Percentiles rank a stretch among this genome's conserved stretches.
Evolutionary conservation across 2,113 vertebrate species (phyloP).

Genomic region (Microcebus murinus): DNA sequence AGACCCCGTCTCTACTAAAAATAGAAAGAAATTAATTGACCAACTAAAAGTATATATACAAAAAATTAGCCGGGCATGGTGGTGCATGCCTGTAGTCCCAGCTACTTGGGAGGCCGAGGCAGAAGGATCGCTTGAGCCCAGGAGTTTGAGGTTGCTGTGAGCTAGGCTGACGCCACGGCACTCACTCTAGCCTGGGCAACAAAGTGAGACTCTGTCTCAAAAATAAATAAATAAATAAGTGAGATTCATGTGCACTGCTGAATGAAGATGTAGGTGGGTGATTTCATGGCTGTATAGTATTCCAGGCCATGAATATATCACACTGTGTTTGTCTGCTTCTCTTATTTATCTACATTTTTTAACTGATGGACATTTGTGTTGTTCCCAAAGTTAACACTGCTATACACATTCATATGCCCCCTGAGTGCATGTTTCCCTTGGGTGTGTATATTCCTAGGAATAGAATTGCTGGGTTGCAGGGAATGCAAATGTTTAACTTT

Average conservation of each 20-base stretch:
- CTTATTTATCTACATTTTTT: not conserved
- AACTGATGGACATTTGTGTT: not conserved
- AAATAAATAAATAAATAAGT: not conserved
- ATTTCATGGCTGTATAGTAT: not conserved
- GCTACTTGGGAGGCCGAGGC: too few species aligned
- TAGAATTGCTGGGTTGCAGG: not conserved
- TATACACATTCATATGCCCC: not conserved
- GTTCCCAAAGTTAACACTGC: not conserved
- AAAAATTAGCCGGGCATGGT: too few species aligned
- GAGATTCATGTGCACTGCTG: not conserved
- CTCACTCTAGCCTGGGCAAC: too few species aligned
- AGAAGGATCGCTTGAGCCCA: too few species aligned
- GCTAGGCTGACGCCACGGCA: too few species aligned
- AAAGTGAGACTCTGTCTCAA: too few species aligned
- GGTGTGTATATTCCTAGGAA: not conserved
- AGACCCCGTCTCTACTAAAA: too few species aligned
- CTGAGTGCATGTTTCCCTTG: not conserved
- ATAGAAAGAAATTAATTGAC: too few species aligned
- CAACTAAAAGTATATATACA: too few species aligned
- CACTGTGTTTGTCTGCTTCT: not conserved
- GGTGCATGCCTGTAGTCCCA: too few species aligned
- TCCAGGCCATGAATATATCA: not conserved
- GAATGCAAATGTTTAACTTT: not conserved
- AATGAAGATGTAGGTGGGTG: not conserved
- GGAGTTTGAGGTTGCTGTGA: too few species aligned